phyloP scores from a whole-genome alignment of 2,113 vertebrate species.

The Oreochromis aureus region DNA sequence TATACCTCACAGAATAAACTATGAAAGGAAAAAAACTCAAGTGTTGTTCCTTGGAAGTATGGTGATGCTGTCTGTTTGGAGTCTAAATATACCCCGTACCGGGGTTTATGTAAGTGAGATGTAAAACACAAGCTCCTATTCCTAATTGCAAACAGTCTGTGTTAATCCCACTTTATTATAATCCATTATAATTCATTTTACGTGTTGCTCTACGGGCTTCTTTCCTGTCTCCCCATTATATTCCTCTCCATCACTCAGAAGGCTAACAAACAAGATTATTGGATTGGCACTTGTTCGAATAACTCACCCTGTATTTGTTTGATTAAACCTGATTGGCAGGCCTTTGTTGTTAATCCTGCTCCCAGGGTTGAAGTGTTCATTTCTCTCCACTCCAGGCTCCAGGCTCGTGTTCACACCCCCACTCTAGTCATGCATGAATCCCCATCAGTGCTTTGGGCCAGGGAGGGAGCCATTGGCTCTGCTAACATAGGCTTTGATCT shows the following conservation, averaged over 20 bases:
- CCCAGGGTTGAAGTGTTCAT: slow-evolving; percentile 19
- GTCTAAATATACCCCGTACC: not conserved
- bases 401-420: slow-evolving; percentile 25
- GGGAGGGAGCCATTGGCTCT: not conserved
- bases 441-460: slow-evolving; percentile 1
- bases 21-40: not conserved
- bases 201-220: not conserved
- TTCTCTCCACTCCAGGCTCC: not conserved
- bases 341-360: slow-evolving; percentile 55
- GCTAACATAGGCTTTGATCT: slow-evolving; percentile 22
- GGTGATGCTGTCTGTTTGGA: not conserved
- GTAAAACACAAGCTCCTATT: not conserved
- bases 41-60: not conserved
- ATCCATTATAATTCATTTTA: not conserved
- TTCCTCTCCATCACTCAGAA: slow-evolving; percentile 1
- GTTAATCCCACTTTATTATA: slow-evolving; percentile 7
- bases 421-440: slow-evolving; percentile 32
- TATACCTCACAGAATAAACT: not conserved
- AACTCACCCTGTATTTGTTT: slow-evolving; percentile 30
- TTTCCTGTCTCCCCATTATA: not conserved
- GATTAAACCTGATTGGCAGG: slow-evolving; percentile 54
- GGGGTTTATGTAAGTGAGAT: not conserved
- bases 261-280: slow-evolving; percentile 50
- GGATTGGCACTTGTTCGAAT: slow-evolving; percentile 21
- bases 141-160: not conserved